Evolutionary conservation across 2,888 invertebrate genomes (phyloP), one percentile per base, ranked within the genome.

Genomic region (Phaonia tiefii): DNA sequence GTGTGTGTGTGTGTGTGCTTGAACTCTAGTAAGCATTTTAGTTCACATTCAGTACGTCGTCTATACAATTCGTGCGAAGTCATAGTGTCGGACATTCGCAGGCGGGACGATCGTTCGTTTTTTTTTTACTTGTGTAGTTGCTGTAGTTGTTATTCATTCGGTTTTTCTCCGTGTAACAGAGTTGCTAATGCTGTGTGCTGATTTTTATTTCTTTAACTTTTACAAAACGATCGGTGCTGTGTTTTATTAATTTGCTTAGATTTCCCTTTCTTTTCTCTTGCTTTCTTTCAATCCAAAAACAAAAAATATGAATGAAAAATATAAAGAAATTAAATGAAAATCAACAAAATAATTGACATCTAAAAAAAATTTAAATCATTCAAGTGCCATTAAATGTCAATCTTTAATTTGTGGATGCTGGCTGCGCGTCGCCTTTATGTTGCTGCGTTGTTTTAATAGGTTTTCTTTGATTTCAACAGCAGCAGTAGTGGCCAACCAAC

Each of bases 31-130:
- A 51, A 71, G 67, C 63, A 65, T 75, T 69, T 63, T 73, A 75
- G 69, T 46, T 42, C 20, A 75, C 72, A 63, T 76, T 77, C 76
- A 67, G 80, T 80, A 74, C 63, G 80, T 51, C 66, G 70, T 58
- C 60, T 60, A 51, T 72, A 75, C 69, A 46, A 31, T 78, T 81
- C 81, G 75, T 72, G 44, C 75, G 1, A 75, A 71, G 17, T 81
- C 58, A 77, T 81, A 31, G 31, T 73, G 81, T 54, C 54, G 44
- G 22, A 2, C 25, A 49, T 15, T 70, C 44, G 49, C n/a, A 37
- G 49, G 46, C 70, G 51, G 71, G 31, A 31, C 25, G 69, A n/a
- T 65, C 31, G 46, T 44, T 39, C 44, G 60, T 69, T 65, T 71
- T 56, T 3, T 54, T 72, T 20, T 10, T 56, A 8, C 66, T 25